Evolutionary conservation across 2,797 vertebrate genomes (phyloP).

Genomic region (Alca torda): DNA sequence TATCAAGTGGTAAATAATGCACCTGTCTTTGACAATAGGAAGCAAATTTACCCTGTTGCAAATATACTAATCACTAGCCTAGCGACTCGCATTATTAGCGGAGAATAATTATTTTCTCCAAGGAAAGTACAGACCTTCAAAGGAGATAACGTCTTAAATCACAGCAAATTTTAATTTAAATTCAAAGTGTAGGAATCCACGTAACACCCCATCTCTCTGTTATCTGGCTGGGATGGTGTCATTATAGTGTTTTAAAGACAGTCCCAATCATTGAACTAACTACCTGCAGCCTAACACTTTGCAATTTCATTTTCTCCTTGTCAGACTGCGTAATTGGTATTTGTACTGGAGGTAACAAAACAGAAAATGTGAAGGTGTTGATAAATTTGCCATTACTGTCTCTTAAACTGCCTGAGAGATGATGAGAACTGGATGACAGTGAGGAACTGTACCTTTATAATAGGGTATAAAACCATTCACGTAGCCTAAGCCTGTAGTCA

Average conservation of each 20-base stretch:
- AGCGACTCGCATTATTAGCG: conserved; percentile 32
- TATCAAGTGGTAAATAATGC: conserved; percentile 7
- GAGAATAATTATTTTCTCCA: conserved; percentile 64
- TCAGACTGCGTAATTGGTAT: conserved; percentile 55
- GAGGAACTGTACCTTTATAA: neutral
- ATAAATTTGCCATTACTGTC: neutral
- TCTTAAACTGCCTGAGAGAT: neutral
- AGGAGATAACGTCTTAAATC: conserved; percentile 50
- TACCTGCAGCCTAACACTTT: conserved; percentile 25
- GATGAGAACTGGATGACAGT: neutral
- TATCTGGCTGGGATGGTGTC: neutral
- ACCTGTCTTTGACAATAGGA: neutral
- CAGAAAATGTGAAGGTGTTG: conserved; percentile 24
- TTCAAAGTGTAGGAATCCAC: neutral
- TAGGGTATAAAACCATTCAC: neutral
- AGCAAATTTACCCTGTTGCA: conserved; percentile 43
- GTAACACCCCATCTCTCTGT: neutral
- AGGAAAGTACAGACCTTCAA: conserved; percentile 39
- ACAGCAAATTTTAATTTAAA: conserved; percentile 54
- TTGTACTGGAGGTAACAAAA: conserved; percentile 43
- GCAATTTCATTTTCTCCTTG: conserved; percentile 61
- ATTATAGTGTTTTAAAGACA: conserved; percentile 37
- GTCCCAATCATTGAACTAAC: conserved; percentile 10
- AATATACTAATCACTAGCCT: conserved; percentile 56
- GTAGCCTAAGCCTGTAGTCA: neutral